Base-by-base conservation (phyloP, 2,113 vertebrate genomes). In the Pedionomus torquatus region DNA sequence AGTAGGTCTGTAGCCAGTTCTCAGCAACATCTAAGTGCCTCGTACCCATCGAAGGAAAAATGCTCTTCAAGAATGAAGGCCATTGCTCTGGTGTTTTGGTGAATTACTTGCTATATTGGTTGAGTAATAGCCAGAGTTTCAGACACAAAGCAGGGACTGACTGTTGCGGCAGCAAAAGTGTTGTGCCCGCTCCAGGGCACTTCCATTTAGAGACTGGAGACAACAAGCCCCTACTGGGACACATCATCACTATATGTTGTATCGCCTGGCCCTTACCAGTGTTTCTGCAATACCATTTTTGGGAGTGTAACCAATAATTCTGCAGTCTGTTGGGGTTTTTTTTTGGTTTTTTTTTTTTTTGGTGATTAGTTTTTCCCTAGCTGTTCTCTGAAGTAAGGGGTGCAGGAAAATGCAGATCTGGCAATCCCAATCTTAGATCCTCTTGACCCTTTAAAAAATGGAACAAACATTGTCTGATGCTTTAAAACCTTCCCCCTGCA, bases 391-490 rank as follows among this genome's bases (percentile, higher is more conserved):
- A 92, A 94, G 31, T 51, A 51, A 74, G 35, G 49, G 61, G 69
- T 51, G 61, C 30, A 57, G 61, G 64, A 91, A 89, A 92, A 37
- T 85, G 63, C 84, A 89, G 87, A 84, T 75, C 89, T 84, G 48
- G 37, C 71, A 83, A 39, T 92, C 79, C 31, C 58, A 55, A 4
- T 72, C 79, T 64, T 69, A 65, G 76, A 58, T 97, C 71, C 85
- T 93, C 88, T 94, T 95, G 91, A 97, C 90, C 95, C 80, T 87
- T 95, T 93, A 28, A 85, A 28, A 95, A 94, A 74, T 66, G 90
- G 88, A 94, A 93, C 84, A 91, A 94, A 83, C 64, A 76, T 68
- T 6, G 8, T 83, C 83, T 96, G 95, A 75, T 0, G 4, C 11
- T 58, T 87, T 95, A 94, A 97, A 95, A 44, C 64, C 72, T 93